Conservation (phyloP, 2,113 vertebrate genomes). For the Bufo gargarizans region DNA sequence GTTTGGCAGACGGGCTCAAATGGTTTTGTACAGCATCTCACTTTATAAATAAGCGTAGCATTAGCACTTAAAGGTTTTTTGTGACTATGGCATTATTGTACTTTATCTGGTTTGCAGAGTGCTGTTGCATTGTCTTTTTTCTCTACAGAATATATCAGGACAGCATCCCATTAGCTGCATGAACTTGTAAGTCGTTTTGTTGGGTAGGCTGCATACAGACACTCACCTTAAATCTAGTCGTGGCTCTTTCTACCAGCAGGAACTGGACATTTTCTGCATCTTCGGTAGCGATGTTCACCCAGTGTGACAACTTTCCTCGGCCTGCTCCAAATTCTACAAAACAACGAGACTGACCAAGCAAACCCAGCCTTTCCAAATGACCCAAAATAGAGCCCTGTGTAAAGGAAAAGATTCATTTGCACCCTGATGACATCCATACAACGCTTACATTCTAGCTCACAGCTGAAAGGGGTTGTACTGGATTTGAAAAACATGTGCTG, state of each 20-base stretch:
- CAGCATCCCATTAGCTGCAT: too few relatives aligned
- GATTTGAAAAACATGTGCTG: too few relatives aligned
- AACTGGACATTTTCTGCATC: conserved; percentile 78
- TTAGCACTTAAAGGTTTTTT: too few relatives aligned
- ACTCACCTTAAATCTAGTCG: conserved; percentile 91
- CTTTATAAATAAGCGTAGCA: too few relatives aligned
- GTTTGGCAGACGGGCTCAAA: too few relatives aligned
- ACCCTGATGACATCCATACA: background rate
- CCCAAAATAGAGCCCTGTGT: conserved; percentile 91
- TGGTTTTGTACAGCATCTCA: too few relatives aligned
- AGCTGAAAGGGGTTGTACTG: too few relatives aligned
- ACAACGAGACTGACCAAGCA: conserved; percentile 84
- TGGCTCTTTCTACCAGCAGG: conserved; percentile 90
- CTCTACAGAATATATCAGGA: too few relatives aligned
- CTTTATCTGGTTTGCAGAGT: too few relatives aligned
- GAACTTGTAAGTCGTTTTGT: background rate
- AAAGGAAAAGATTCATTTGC: conserved; percentile 1
- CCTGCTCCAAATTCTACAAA: conserved; percentile 96
- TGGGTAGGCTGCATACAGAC: background rate
- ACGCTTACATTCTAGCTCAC: background rate
- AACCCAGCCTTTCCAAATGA: conserved; percentile 85
- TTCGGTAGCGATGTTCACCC: conserved; percentile 88
- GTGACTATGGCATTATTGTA: too few relatives aligned
- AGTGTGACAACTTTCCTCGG: conserved; percentile 93
- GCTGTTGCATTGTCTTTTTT: too few relatives aligned